Conservation (phyloP, 2,797 vertebrate genomes). For the Onychomys arenicola region DNA sequence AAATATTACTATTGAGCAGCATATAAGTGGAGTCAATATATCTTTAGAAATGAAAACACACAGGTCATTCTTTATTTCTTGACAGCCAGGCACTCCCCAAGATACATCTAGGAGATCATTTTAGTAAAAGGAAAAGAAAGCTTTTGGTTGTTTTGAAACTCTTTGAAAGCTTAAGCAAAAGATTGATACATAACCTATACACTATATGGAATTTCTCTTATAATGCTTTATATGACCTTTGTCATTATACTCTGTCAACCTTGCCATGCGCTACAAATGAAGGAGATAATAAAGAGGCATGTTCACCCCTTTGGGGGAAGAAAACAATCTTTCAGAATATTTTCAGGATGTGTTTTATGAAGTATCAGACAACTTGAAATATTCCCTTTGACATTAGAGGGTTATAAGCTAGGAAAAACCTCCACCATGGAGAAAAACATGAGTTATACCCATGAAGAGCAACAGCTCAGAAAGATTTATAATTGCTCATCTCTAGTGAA, state of each 20-base stretch:
- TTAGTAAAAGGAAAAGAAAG: not conserved
- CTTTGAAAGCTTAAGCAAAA: constrained; percentile 39
- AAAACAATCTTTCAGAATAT: not conserved
- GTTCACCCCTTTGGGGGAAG: not conserved
- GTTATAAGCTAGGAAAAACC: constrained; percentile 29
- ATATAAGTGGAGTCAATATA: not conserved
- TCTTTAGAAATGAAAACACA: constrained; percentile 31
- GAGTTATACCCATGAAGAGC: not conserved
- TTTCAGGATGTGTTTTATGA: constrained; percentile 47
- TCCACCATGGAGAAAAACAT: not conserved
- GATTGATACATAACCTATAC: not conserved
- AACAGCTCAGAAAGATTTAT: not conserved
- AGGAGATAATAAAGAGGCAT: not conserved
- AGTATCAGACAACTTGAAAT: constrained; percentile 40
- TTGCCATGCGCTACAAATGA: not conserved
- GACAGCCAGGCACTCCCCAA: not conserved
- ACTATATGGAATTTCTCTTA: not conserved
- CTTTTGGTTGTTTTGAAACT: not conserved
- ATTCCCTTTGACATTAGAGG: constrained; percentile 34
- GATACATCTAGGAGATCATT: not conserved
- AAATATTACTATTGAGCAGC: not conserved
- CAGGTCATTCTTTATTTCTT: constrained; percentile 4
- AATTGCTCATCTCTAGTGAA: not conserved
- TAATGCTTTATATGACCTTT: not conserved
- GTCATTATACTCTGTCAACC: constrained; percentile 15